These are phyloP conservation scores for Propsilocerus akamusi DNA, from an alignment of 1,140 invertebrate genomes.

Conservation along the genomic window DNA sequence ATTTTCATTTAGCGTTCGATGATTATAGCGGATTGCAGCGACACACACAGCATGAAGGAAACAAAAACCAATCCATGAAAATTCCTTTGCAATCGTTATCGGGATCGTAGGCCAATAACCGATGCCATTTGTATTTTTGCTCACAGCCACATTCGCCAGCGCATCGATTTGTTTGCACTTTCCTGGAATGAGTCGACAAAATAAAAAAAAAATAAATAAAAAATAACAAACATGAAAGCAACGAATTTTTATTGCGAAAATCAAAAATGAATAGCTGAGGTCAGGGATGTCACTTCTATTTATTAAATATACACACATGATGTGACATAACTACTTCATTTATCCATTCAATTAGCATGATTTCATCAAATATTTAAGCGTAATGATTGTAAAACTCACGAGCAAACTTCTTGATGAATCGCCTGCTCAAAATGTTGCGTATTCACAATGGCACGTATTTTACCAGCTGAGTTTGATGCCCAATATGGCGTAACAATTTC, in stretches of 20 bases:
- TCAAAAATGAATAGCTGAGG: too few relatives aligned
- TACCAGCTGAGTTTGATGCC: constrained; percentile 80
- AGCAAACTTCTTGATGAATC: constrained; percentile 86
- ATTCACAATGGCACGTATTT: constrained; percentile 79
- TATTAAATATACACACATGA: too few relatives aligned
- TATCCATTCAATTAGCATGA: too few relatives aligned
- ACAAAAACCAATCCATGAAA: constrained; percentile 91
- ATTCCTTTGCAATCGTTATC: constrained; percentile 86
- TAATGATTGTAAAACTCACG: too few relatives aligned
- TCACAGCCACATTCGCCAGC: constrained; percentile 71
- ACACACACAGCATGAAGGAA: constrained; percentile 84
- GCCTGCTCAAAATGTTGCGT: constrained; percentile 89
- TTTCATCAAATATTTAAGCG: too few relatives aligned
- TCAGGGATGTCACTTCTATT: too few relatives aligned
- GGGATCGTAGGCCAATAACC: constrained; percentile 76
- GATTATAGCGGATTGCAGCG: constrained; percentile 39
- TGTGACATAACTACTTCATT: too few relatives aligned
- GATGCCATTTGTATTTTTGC: constrained; percentile 83
- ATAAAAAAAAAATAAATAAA: constrained; percentile 10
- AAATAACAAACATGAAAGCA: constrained; percentile 5
- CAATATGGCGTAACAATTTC: constrained; percentile 87
- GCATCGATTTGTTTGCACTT: constrained; percentile 59
- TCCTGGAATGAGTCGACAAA: constrained; percentile 50
- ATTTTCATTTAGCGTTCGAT: not conserved
- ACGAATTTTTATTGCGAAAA: too few relatives aligned